A percentile compares a stretch with the other conserved stretches of the same genome.
Conservation (phyloP, 2,888 invertebrate genomes). For the Miltochrista miniata region DNA sequence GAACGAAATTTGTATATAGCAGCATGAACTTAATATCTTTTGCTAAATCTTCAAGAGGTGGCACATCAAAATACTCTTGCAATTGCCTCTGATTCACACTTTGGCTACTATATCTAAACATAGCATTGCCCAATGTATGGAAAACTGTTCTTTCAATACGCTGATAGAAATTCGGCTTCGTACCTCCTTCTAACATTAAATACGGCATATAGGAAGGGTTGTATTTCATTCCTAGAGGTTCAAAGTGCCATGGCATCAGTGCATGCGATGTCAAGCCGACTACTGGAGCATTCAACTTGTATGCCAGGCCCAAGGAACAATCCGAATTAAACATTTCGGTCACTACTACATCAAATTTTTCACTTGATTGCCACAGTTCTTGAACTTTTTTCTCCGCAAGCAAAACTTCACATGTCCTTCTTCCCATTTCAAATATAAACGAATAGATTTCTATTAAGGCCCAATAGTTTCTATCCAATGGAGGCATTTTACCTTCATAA, state of each 20-base stretch:
- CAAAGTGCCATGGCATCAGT: slow-evolving; percentile 82
- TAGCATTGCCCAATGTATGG: slow-evolving; percentile 33
- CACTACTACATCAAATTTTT: slow-evolving; percentile 83
- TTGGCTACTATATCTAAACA: slow-evolving; percentile 46
- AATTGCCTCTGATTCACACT: slow-evolving; percentile 52
- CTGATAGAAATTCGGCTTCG: slow-evolving; percentile 73
- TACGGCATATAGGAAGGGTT: slow-evolving; percentile 83
- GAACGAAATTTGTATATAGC: slow-evolving; percentile 81
- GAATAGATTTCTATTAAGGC: slow-evolving; percentile 37
- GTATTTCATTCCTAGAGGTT: slow-evolving; percentile 81
- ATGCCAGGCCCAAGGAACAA: slow-evolving; percentile 83
- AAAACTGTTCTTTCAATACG: slow-evolving; percentile 70
- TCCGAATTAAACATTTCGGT: slow-evolving; percentile 85
- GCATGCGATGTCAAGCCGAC: slow-evolving; percentile 81
- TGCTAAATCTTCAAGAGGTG: slow-evolving; percentile 76
- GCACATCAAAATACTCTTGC: slow-evolving; percentile 71
- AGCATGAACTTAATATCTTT: slow-evolving; percentile 79
- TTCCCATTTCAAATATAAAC: slow-evolving; percentile 45
- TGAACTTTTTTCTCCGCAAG: slow-evolving; percentile 59
- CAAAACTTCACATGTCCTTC: slow-evolving; percentile 52
- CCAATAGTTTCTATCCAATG: slow-evolving; percentile 46
- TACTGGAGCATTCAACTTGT: slow-evolving; percentile 81
- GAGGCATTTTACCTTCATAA: slow-evolving; percentile 48
- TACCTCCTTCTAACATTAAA: slow-evolving; percentile 77
- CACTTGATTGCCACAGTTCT: slow-evolving; percentile 56